Percentiles rank a stretch among this genome's conserved stretches.
These are phyloP conservation scores for Bombus turneri DNA, from an alignment of 1,140 invertebrate species.

Conservation along the genomic window DNA sequence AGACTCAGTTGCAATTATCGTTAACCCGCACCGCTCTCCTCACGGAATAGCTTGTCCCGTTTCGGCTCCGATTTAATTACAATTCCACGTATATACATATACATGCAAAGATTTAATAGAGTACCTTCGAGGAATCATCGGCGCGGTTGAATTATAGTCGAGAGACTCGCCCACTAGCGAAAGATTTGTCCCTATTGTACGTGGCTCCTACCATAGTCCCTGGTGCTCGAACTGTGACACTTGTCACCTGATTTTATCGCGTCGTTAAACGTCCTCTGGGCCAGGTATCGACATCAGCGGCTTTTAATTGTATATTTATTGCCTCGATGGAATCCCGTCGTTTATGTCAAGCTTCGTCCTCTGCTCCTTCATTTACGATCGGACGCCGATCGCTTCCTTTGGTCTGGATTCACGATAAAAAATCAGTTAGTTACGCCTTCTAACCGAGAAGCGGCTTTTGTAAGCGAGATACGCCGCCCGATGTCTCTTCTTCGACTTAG, in stretches of 20 bases:
- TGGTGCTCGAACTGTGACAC: slow-evolving; percentile 72
- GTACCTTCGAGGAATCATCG: slow-evolving; percentile 59
- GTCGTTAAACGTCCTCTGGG: slow-evolving; percentile 74
- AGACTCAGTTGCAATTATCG: slow-evolving; percentile 49
- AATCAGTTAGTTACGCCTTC: neutral
- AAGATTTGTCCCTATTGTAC: slow-evolving; percentile 70
- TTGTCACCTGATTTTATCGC: slow-evolving; percentile 80
- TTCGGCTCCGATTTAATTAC: slow-evolving; percentile 47
- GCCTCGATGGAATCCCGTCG: slow-evolving; percentile 69
- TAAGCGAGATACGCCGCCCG: no score
- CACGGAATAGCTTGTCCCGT: neutral
- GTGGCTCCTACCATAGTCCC: slow-evolving; percentile 43
- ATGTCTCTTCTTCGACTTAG: neutral
- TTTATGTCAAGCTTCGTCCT: slow-evolving; percentile 34
- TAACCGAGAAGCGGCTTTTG: no score
- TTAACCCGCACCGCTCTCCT: slow-evolving; percentile 24
- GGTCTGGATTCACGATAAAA: neutral
- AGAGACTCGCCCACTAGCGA: slow-evolving; percentile 70
- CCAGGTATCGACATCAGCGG: slow-evolving; percentile 73
- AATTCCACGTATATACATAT: slow-evolving; percentile 21
- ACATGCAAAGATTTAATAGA: slow-evolving; percentile 60
- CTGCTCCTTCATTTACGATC: slow-evolving; percentile 47
- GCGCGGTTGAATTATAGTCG: slow-evolving; percentile 74
- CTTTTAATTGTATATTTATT: slow-evolving; percentile 79
- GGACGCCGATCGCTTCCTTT: neutral